Percentiles rank a stretch among this genome's conserved stretches.
Conservation (phyloP, 2,888 invertebrate genomes). For the Callinectes sapidus region DNA sequence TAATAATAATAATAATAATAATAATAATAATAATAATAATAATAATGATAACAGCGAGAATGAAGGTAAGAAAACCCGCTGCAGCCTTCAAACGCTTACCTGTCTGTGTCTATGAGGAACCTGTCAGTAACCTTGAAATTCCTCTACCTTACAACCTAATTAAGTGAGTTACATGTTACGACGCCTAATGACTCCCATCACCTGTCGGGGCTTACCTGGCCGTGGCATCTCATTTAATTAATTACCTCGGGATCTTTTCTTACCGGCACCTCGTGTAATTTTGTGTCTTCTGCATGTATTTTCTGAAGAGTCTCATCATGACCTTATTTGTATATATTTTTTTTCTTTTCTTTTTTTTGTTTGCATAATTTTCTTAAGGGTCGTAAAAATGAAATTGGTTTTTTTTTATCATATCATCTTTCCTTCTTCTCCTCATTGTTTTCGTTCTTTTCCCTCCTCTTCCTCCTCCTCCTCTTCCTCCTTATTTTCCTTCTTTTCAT, state of each 20-base stretch:
- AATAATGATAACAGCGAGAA: too few relatives aligned
- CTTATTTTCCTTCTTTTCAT: not conserved
- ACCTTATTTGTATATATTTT: too few relatives aligned
- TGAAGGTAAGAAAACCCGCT: not conserved
- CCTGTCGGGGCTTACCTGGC: not conserved
- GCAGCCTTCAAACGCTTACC: not conserved
- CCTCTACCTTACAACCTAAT: not conserved
- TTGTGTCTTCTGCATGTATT: too few relatives aligned
- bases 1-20: too few relatives aligned
- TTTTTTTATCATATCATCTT: too few relatives aligned
- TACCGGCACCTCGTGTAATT: not conserved
- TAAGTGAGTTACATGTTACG: not conserved
- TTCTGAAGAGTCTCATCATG: too few relatives aligned
- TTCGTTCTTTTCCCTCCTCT: not conserved
- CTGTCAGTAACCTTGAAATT: not conserved
- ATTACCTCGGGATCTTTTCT: not conserved
- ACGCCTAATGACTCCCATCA: not conserved
- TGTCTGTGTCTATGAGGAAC: not conserved
- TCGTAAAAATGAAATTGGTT: not conserved
- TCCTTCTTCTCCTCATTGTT: not conserved
- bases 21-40: too few relatives aligned
- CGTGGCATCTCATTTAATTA: not conserved
- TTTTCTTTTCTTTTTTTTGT: too few relatives aligned
- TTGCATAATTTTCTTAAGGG: not conserved
- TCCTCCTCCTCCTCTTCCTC: too few relatives aligned